A percentile compares a stretch with the other conserved stretches of the same genome.
phyloP scores from a whole-genome alignment of 2,888 invertebrate species.

The Trisateles emortualis region DNA sequence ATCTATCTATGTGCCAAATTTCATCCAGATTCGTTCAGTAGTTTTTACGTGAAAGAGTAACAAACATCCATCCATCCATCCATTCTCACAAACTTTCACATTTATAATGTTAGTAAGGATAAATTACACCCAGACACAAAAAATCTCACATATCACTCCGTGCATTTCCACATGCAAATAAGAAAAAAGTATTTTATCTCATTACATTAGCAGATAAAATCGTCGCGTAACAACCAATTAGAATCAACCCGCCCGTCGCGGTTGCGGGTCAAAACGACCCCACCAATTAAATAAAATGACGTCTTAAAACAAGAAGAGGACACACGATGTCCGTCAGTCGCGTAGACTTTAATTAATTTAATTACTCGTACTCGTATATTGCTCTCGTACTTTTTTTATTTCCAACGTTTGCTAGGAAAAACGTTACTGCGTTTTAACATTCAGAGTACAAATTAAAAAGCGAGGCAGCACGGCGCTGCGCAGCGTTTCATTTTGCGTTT shows the following conservation, averaged over 20 bases:
- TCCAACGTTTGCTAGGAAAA: constrained; percentile 39
- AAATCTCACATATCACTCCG: not conserved
- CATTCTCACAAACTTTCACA: too few species aligned
- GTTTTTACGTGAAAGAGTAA: too few species aligned
- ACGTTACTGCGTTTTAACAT: constrained; percentile 41
- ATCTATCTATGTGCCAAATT: too few species aligned
- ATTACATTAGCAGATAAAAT: constrained; percentile 48
- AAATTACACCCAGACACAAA: too few species aligned
- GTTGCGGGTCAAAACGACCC: constrained; percentile 32
- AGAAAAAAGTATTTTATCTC: constrained; percentile 29
- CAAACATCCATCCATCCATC: too few species aligned
- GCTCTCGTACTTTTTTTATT: constrained; percentile 44
- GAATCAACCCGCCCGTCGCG: constrained; percentile 23
- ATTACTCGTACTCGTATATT: constrained; percentile 53
- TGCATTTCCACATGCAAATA: constrained; percentile 7
- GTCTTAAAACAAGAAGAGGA: constrained; percentile 62
- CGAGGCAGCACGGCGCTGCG: constrained; percentile 20
- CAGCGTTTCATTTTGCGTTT: constrained; percentile 13
- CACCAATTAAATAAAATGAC: constrained; percentile 51
- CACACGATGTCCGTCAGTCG: constrained; percentile 51
- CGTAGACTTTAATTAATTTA: constrained; percentile 70
- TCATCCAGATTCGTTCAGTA: too few species aligned
- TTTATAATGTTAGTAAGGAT: too few species aligned
- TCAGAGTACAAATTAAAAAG: constrained; percentile 50
- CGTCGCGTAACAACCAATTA: constrained; percentile 37